A percentile compares a stretch with the other conserved stretches of the same genome.
phyloP scores from a whole-genome alignment of 2,888 invertebrate species.

The Atherix ibis region DNA sequence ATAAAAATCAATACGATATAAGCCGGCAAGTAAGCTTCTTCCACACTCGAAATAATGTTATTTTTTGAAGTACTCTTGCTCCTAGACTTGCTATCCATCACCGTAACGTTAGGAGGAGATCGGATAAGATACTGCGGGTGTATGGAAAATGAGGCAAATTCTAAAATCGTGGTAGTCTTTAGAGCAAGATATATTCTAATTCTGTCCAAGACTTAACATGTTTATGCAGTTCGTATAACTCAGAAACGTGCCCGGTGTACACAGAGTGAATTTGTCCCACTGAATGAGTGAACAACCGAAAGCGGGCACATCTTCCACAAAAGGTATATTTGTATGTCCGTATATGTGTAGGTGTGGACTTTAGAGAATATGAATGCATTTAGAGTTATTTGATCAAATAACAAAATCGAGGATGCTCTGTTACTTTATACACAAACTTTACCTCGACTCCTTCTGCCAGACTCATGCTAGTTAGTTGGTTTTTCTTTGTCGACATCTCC shows the following conservation, averaged over 20 bases:
- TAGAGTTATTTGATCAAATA: background rate
- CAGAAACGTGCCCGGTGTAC: slow-evolving; percentile 8
- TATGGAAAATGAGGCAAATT: no score
- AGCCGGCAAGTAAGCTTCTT: no score
- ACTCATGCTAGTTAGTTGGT: background rate
- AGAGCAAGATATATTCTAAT: slow-evolving; percentile 5
- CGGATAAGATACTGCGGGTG: no score
- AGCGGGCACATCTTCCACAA: slow-evolving; percentile 1
- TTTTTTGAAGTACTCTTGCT: no score
- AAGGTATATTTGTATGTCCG: slow-evolving; percentile 4
- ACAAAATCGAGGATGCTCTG: background rate
- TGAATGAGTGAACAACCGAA: background rate
- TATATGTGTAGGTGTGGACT: background rate
- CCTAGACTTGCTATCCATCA: no score
- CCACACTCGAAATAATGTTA: no score
- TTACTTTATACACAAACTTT: background rate
- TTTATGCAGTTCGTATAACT: slow-evolving; percentile 10
- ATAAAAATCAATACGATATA: no score
- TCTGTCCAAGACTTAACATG: slow-evolving; percentile 8
- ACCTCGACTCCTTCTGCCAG: background rate
- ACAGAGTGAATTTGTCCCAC: slow-evolving; percentile 5
- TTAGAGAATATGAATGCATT: background rate
- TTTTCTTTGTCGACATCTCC: background rate
- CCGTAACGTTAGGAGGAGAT: no score
- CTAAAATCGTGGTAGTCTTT: no score